Base-by-base conservation (phyloP, 2,888 invertebrate species). In the Drosophila prolongata region DNA sequence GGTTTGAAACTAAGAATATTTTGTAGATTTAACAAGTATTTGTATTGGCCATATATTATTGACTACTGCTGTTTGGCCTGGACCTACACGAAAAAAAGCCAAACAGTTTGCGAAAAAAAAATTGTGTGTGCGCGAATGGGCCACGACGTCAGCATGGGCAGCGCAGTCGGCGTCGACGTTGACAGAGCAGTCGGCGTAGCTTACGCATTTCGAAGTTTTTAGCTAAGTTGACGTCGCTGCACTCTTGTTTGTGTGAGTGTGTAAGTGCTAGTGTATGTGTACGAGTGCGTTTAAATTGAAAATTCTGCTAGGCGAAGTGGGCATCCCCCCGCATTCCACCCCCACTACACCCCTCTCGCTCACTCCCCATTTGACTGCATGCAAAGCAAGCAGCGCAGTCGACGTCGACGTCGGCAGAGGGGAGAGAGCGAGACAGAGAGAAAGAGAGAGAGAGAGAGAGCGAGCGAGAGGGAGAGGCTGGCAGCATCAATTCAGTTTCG, bases 281-380 rank as follows among this genome's bases (percentile, higher is more conserved):
- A 60, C 65, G 74, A 55, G 75, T 78, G 84, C 67, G 84, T 72
- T 83, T 86, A 80, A 81, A 87, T 87, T 87, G 87, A 81, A 82
- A 85, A 73, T 77, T 77, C 70, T 79, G 77, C 81, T 74, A 78
- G 78, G 75, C 58, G 11, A 59, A 59, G 38, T 56, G 58, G 64
- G 65, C 61, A 59, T 30, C 47, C 53, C 55, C 37, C 37, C 24
- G 40, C 38, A 59, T 19, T 4, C 14, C 55, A 43, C 35, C 46
- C 37, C 11, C 10, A 4, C 35, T 19, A 4, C n/a, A 40, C 40
- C 53, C 38, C 47, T 44, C 34, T 69, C 37, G 37, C 38, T 19
- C 11, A 14, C 44, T 49, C 49, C 46, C 34, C 27, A 34, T 38
- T 11, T 8, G 8, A 34, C 57, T 50, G 65, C 64, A 65, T 64